Conservation (phyloP, 2,113 vertebrate species). For the Tyto alba region DNA sequence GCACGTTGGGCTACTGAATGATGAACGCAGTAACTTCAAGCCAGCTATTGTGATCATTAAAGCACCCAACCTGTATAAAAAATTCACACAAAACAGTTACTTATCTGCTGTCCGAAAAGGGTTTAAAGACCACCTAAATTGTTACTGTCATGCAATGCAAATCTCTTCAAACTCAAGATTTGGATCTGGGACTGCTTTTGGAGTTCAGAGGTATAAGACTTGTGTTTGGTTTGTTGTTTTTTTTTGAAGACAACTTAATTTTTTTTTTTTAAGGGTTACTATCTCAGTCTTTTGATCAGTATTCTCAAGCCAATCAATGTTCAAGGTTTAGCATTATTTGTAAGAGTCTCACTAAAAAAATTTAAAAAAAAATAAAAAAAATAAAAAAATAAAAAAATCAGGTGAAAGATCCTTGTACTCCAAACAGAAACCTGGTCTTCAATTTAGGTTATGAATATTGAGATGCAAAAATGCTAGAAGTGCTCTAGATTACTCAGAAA, state of each 20-base stretch:
- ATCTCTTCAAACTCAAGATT: not conserved
- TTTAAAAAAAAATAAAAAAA: not conserved
- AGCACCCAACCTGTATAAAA: slow-evolving; percentile 82
- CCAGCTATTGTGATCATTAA: slow-evolving; percentile 95
- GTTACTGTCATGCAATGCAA: not conserved
- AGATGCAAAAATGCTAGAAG: not conserved
- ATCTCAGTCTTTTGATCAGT: not conserved
- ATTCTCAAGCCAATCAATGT: not conserved
- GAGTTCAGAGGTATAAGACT: too few species aligned
- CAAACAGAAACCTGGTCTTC: not conserved
- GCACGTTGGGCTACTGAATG: slow-evolving; percentile 93
- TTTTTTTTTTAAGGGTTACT: not conserved
- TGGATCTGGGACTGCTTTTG: not conserved
- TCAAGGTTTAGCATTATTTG: not conserved
- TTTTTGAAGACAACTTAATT: not conserved
- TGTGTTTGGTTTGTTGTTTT: rapidly evolving
- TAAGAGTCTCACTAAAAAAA: not conserved
- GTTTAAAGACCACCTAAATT: not conserved
- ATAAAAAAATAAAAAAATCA: too few species aligned
- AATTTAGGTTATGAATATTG: not conserved
- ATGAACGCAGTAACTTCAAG: slow-evolving; percentile 94
- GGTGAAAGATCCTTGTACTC: not conserved
- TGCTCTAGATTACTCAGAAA: not conserved
- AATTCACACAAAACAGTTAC: not conserved
- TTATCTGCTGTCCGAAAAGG: not conserved